phyloP scores from a whole-genome alignment of 2,888 invertebrate genomes.

The Mimachlamys varia region DNA sequence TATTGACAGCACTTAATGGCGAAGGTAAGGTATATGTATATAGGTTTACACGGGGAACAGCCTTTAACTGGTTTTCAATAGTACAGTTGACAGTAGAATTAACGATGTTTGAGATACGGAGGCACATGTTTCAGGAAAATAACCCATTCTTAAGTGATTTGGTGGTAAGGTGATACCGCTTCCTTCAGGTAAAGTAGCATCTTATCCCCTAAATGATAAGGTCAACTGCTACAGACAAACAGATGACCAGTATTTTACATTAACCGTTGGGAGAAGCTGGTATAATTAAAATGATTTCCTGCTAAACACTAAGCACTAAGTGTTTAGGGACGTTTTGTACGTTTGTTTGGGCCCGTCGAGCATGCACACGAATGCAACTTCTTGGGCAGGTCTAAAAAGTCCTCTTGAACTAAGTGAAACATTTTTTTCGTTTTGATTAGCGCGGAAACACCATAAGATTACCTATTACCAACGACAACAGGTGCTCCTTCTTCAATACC shows the following conservation, averaged over 20 bases:
- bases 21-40: background rate
- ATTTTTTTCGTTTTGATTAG: background rate
- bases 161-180: background rate
- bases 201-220: background rate
- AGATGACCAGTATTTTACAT: background rate
- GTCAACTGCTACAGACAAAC: background rate
- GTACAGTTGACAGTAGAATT: background rate
- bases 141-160: background rate
- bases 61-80: background rate
- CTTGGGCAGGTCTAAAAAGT: background rate
- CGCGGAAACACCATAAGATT: background rate
- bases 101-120: background rate
- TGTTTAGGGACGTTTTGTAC: background rate
- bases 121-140: background rate
- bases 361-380: background rate
- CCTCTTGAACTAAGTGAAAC: background rate
- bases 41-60: background rate
- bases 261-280: background rate
- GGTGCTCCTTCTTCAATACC: too few relatives aligned
- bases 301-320: background rate
- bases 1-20: background rate
- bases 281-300: background rate
- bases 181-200: background rate
- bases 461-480: too few relatives aligned
- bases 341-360: too few relatives aligned